Evolutionary conservation across 2,888 invertebrate genomes (phyloP).

Genomic region (Criorhina ranunculi): DNA sequence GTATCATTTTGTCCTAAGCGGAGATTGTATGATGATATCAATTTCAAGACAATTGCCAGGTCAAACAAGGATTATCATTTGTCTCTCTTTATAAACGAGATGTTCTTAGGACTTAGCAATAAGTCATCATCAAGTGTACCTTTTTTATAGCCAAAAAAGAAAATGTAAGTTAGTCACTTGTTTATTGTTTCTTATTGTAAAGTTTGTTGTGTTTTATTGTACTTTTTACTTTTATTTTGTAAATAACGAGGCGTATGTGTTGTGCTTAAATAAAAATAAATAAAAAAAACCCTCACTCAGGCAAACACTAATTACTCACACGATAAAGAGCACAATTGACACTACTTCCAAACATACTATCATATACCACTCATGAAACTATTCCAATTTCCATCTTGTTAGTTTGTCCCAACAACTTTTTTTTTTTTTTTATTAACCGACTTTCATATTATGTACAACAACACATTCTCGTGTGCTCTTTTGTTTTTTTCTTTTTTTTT

Average conservation of each 20-base stretch:
- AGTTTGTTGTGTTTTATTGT: conserved; percentile 21
- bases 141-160: too few relatives aligned
- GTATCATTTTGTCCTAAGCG: too few relatives aligned
- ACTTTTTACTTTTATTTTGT: conserved; percentile 21
- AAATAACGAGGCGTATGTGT: conserved; percentile 18
- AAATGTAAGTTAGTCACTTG: too few relatives aligned
- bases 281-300: not conserved
- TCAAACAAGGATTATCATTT: too few relatives aligned
- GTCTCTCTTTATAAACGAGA: too few relatives aligned
- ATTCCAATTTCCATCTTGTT: not conserved
- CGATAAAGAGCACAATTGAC: not conserved
- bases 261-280: not conserved
- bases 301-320: conserved; percentile 19
- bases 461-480: conserved; percentile 56
- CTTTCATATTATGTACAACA: conserved; percentile 57
- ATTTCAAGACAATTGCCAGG: too few relatives aligned
- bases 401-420: not conserved
- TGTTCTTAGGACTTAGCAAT: too few relatives aligned
- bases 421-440: conserved; percentile 17
- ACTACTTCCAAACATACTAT: not conserved
- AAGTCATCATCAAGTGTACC: too few relatives aligned
- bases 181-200: not conserved
- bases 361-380: not conserved
- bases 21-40: too few relatives aligned
- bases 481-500: conserved; percentile 71